Evolutionary conservation across 2,797 vertebrate species (phyloP).

Genomic region (Uromys caudimaculatus): DNA sequence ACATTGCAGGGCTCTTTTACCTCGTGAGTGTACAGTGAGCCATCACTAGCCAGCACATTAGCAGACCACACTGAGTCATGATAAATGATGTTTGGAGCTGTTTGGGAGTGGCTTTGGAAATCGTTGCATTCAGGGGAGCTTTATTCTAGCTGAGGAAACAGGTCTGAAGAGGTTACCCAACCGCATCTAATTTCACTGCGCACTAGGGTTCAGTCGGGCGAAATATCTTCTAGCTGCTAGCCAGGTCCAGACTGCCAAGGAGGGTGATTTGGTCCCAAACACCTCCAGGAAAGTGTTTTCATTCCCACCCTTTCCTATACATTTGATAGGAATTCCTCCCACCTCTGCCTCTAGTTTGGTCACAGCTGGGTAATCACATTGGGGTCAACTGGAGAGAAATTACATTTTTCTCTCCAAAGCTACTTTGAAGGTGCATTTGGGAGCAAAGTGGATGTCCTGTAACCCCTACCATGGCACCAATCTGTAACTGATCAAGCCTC

Average conservation of each 20-base stretch:
- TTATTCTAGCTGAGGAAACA: background rate
- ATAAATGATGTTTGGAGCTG: background rate
- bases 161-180: background rate
- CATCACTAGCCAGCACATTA: background rate
- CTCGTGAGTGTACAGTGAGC: background rate
- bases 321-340: background rate
- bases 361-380: background rate
- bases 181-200: background rate
- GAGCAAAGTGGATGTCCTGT: background rate
- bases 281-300: constrained; percentile 16
- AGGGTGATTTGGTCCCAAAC: background rate
- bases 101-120: background rate
- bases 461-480: background rate
- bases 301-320: background rate
- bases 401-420: background rate
- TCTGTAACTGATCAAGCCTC: background rate
- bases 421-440: constrained; percentile 2
- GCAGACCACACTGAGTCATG: background rate
- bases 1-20: background rate
- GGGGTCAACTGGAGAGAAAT: background rate
- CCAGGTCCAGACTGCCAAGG: background rate
- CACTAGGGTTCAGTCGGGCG: background rate
- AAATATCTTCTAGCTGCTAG: background rate
- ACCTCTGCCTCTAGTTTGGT: background rate
- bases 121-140: background rate